Base-by-base conservation (phyloP, 2,888 invertebrate species). In the Drosophila ustulata region DNA sequence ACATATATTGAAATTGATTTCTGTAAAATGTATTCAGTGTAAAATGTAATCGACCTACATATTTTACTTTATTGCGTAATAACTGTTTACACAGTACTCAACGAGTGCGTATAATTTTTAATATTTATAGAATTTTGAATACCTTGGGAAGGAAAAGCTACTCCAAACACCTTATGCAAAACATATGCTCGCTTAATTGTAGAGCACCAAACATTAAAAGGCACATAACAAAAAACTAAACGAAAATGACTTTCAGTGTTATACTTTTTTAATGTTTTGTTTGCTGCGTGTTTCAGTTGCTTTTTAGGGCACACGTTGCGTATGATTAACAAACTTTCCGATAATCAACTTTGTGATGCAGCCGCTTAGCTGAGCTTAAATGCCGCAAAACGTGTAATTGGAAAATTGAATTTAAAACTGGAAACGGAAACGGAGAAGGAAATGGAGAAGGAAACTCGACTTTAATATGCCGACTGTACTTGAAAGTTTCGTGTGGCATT, bases 381-480 rank as follows among this genome's bases (percentile, higher is more conserved):
- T 65, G 62, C 64, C 55, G 32, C 46, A 59, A 72, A 71, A 67
- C 65, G 64, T 47, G 43, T 74, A 83, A 88, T 82, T 86, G 80
- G 78, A 82, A 85, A 69, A 68, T 66, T 75, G 58, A 18, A 53
- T 18, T 39, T 13, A 52, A 18, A 28, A 28, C 11, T 23, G 26
- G 11, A 56, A 68, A 46, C 25, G 30, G 34, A 39, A 39, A 13
- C 18, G 58, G 58, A 55, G 30, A 52, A 56, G 30, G 34, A 39
- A 39, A 13, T n/a, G 58, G 58, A 55, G 30, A 52, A 56, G 9
- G 47, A 8, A 57, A 53, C 66, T 57, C 32, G 63, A 71, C 65
- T 69, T 77, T 59, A 67, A 67, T 72, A 72, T 13, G 61, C 55
- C 70, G 85, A 82, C 85, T 88, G 77, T 82, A 83, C 88, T 79